phyloP scores from a whole-genome alignment of 2,888 invertebrate genomes.

The Lutraria lutraria region DNA sequence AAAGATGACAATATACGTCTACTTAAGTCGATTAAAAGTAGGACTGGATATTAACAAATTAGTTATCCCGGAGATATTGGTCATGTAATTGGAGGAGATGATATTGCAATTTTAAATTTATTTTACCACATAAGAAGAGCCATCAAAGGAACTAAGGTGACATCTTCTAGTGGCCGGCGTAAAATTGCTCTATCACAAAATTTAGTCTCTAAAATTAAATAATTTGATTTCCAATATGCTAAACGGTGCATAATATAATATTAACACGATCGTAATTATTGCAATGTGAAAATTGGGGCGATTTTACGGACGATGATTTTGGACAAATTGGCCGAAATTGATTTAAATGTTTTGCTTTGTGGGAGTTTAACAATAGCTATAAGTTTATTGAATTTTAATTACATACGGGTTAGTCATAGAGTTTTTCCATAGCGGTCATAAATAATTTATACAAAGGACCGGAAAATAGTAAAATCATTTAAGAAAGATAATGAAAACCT shows the following conservation, averaged over 20 bases:
- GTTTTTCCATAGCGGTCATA: constrained; percentile 35
- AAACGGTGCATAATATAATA: constrained; percentile 19
- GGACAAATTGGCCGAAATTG: constrained; percentile 39
- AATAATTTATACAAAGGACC: constrained; percentile 46
- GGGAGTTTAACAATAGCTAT: constrained; percentile 47
- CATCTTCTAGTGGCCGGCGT: constrained; percentile 34
- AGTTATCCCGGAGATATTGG: constrained; percentile 17
- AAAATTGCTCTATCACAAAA: constrained; percentile 41
- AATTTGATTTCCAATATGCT: constrained; percentile 29
- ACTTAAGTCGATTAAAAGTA: constrained; percentile 40
- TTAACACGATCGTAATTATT: not conserved
- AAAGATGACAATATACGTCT: constrained; percentile 31
- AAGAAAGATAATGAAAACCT: constrained; percentile 63
- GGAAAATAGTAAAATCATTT: constrained; percentile 46
- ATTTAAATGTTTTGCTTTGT: constrained; percentile 51
- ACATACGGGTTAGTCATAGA: constrained; percentile 44
- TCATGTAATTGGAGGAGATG: constrained; percentile 44
- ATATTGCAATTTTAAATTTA: constrained; percentile 43
- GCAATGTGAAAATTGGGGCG: constrained; percentile 10
- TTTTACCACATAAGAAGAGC: constrained; percentile 14
- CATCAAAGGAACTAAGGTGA: constrained; percentile 43
- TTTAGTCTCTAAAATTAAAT: constrained; percentile 27
- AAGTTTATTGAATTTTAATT: constrained; percentile 64
- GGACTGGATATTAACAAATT: constrained; percentile 43
- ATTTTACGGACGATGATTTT: constrained; percentile 5